Evolutionary conservation across 1,140 invertebrate genomes (phyloP).

Genomic region (Harlomillsia oculata): DNA sequence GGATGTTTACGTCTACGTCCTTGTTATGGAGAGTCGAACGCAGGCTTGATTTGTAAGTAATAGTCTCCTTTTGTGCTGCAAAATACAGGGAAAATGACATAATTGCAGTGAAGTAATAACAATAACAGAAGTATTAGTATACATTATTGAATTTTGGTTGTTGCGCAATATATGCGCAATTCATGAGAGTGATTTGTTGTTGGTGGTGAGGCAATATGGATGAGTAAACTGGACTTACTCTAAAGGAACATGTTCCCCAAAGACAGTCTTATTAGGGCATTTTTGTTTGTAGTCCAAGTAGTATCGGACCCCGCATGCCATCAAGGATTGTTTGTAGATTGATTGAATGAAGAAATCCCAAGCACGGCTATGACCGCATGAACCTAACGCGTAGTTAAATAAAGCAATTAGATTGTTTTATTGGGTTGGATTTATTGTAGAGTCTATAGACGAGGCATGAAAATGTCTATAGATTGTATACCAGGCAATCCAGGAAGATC

Average conservation of each 20-base stretch:
- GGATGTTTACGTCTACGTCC: no score
- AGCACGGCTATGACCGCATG: slow-evolving; percentile 3
- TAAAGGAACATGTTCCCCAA: neutral
- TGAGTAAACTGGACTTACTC: no score
- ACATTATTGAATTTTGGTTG: no score
- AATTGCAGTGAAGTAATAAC: no score
- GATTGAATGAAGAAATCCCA: slow-evolving; percentile 19
- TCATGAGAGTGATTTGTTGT: no score
- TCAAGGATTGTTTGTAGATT: slow-evolving; percentile 13
- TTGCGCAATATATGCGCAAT: no score
- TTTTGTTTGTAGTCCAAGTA: neutral
- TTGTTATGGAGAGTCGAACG: no score
- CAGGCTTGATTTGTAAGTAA: no score
- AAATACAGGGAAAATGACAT: no score
- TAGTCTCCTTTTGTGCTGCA: no score
- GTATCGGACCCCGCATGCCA: slow-evolving; percentile 3
- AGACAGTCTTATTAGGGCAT: neutral
- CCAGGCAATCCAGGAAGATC: slow-evolving; percentile 23
- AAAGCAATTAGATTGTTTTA: neutral
- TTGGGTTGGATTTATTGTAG: neutral
- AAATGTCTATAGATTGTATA: neutral
- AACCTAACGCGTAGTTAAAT: neutral
- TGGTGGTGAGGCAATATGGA: no score
- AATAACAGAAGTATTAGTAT: no score
- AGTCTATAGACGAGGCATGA: neutral